Conservation (phyloP, 1,140 invertebrate genomes). For the Drosophila lowei region DNA sequence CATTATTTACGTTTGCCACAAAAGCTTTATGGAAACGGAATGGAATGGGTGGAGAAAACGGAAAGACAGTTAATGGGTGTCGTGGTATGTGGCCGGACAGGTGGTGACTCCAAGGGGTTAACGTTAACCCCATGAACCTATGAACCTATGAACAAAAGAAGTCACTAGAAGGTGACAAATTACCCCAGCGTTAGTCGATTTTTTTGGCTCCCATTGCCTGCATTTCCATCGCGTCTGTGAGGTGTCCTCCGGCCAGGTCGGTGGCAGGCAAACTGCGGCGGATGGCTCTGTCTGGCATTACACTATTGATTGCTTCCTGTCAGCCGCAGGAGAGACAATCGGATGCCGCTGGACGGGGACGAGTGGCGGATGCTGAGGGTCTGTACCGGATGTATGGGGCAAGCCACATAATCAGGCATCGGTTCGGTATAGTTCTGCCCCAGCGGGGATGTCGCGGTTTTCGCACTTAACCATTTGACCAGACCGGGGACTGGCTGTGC, state of each 20-base stretch:
- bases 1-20: constrained; percentile 76
- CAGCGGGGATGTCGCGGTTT: constrained; percentile 19
- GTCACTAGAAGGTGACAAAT: constrained; percentile 52
- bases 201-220: neutral
- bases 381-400: too few species aligned
- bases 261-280: constrained; percentile 45
- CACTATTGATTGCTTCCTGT: constrained; percentile 69
- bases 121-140: neutral
- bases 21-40: neutral
- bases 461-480: constrained; percentile 9
- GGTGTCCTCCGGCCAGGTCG: constrained; percentile 12
- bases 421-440: constrained; percentile 2
- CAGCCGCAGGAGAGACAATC: constrained; percentile 40
- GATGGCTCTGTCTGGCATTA: constrained; percentile 61
- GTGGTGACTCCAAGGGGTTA: neutral
- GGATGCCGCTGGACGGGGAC: constrained; percentile 15
- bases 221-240: neutral
- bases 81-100: neutral
- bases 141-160: neutral
- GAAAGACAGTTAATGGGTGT: neutral
- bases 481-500: neutral
- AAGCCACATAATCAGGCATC: constrained; percentile 20
- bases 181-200: constrained; percentile 12
- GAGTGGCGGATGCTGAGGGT: constrained; percentile 31
- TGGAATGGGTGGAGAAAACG: neutral